Evolutionary conservation across 2,888 invertebrate genomes (phyloP).

Genomic region (Deilephila porcellus): DNA sequence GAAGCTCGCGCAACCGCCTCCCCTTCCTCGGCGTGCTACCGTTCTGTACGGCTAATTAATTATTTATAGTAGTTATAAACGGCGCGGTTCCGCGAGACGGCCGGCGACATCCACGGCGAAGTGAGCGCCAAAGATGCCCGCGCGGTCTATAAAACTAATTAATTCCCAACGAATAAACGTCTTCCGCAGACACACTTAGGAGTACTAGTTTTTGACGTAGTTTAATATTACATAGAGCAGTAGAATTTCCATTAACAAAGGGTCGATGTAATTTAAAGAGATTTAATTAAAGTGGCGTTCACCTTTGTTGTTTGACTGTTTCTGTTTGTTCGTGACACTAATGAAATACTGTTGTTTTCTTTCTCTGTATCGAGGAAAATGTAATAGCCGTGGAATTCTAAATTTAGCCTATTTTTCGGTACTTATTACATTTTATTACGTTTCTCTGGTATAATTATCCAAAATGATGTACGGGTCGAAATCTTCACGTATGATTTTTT

Average conservation of each 20-base stretch:
- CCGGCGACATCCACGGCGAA: slow-evolving; percentile 22
- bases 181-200: slow-evolving; percentile 33
- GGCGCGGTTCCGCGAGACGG: slow-evolving; percentile 40
- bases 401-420: too few relatives aligned
- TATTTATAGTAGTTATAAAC: slow-evolving; percentile 74
- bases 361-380: too few relatives aligned
- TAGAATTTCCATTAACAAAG: slow-evolving; percentile 34
- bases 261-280: too few relatives aligned
- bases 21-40: slow-evolving; percentile 3
- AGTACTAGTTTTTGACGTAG: slow-evolving; percentile 39
- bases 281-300: too few relatives aligned
- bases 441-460: too few relatives aligned
- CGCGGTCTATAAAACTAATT: slow-evolving; percentile 45
- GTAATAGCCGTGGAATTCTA: too few relatives aligned
- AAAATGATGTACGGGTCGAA: too few relatives aligned
- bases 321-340: too few relatives aligned
- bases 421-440: too few relatives aligned
- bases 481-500: too few relatives aligned
- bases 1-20: slow-evolving; percentile 43
- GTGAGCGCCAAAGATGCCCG: slow-evolving; percentile 31
- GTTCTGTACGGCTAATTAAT: slow-evolving; percentile 66
- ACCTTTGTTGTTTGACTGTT: too few relatives aligned
- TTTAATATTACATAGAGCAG: slow-evolving; percentile 38
- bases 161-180: slow-evolving; percentile 53
- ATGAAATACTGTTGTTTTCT: too few relatives aligned